Evolutionary conservation across 2,797 vertebrate species (phyloP).

Genomic region (Sebastes trivittatus): DNA sequence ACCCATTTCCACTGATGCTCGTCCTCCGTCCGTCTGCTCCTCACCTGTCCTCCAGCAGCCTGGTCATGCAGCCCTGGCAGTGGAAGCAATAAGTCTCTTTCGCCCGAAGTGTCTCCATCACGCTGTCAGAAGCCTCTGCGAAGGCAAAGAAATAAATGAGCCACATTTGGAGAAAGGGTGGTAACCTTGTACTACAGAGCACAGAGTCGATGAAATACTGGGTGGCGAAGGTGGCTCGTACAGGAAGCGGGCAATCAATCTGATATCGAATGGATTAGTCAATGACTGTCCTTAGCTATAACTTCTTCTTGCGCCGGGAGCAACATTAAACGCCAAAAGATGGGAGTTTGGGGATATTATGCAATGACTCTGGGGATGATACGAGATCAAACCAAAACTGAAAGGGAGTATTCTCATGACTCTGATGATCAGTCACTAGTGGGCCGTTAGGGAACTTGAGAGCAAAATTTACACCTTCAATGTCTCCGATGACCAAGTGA

Average conservation of each 20-base stretch:
- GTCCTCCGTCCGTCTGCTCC: slow-evolving; percentile 32
- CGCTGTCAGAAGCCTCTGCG: slow-evolving; percentile 78
- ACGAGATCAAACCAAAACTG: slow-evolving; percentile 17
- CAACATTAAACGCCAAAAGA: slow-evolving; percentile 1
- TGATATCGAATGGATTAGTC: slow-evolving; percentile 55
- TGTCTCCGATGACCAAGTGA: slow-evolving; percentile 50
- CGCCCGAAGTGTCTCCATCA: slow-evolving; percentile 80
- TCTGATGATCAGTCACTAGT: slow-evolving; percentile 22
- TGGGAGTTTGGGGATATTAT: slow-evolving; percentile 16
- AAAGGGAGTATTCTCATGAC: slow-evolving; percentile 9
- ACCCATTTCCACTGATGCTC: slow-evolving; percentile 21
- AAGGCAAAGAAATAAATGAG: slow-evolving; percentile 59
- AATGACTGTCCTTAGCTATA: slow-evolving; percentile 32
- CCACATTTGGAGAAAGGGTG: slow-evolving; percentile 36
- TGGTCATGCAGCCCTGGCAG: slow-evolving; percentile 90
- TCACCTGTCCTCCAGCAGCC: slow-evolving; percentile 88
- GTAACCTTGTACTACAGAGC: slow-evolving; percentile 44
- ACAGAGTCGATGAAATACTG: slow-evolving; percentile 46
- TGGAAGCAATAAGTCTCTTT: slow-evolving; percentile 84
- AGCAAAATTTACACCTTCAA: slow-evolving; percentile 37
- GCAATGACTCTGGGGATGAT: slow-evolving; percentile 14
- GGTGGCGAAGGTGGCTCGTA: slow-evolving; percentile 22
- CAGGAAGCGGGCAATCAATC: slow-evolving; percentile 42
- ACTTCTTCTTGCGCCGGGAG: slow-evolving; percentile 2
- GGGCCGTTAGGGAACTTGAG: slow-evolving; percentile 5